Percentiles rank a stretch among this genome's conserved stretches.
These are phyloP conservation scores for Stylophora pistillata DNA, from an alignment of 64 coral and sea anemone species.

Conservation along the genomic window DNA sequence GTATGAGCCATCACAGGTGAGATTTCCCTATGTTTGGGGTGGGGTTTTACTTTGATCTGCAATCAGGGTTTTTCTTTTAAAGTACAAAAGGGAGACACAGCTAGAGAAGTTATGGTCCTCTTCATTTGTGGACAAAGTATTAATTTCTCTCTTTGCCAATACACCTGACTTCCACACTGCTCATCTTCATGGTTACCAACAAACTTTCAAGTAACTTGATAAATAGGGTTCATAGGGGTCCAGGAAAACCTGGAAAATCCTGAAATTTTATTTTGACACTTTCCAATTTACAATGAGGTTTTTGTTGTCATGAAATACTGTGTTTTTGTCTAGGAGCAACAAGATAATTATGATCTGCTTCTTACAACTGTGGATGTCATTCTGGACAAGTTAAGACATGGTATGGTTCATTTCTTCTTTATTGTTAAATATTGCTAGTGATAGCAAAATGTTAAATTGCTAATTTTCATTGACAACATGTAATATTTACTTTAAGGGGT, in stretches of 20 bases:
- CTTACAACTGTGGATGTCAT: slow-evolving; percentile 74
- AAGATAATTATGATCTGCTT: slow-evolving; percentile 90
- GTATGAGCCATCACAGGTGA: slow-evolving; percentile 91
- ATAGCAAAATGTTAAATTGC: neutral
- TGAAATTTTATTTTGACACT: no score
- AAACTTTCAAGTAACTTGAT: no score
- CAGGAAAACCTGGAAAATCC: no score
- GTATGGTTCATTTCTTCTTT: slow-evolving; percentile 20
- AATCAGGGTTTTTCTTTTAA: neutral
- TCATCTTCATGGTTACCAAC: no score
- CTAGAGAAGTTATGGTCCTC: no score
- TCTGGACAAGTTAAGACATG: slow-evolving; percentile 93
- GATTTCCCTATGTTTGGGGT: neutral
- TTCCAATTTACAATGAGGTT: no score
- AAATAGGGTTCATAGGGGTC: no score
- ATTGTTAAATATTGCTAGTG: neutral
- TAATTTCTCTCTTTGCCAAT: no score
- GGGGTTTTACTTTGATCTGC: neutral
- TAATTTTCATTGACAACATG: neutral
- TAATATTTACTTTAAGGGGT: slow-evolving; percentile 49
- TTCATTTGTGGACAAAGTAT: no score
- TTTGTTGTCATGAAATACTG: neutral
- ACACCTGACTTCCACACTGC: no score
- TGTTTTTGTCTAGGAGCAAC: slow-evolving; percentile 69
- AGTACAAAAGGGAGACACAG: no score